These are phyloP conservation scores for Macquaria australasica DNA, from an alignment of 2,113 vertebrate genomes.

Conservation along the genomic window DNA sequence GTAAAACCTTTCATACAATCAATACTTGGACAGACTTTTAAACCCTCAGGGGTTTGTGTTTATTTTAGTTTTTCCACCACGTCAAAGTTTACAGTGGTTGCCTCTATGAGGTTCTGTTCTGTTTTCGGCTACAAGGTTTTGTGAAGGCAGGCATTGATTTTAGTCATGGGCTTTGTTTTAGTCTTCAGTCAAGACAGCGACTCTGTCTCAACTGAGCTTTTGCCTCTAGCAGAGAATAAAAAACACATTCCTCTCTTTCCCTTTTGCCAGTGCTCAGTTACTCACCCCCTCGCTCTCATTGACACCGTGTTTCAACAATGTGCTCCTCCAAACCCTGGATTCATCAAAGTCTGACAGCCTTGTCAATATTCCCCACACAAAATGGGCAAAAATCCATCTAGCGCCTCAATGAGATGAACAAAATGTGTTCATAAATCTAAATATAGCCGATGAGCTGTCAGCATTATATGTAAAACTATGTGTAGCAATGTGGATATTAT, in stretches of 20 bases:
- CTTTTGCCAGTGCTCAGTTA: conserved; percentile 35
- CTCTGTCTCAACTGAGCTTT: conserved; percentile 60
- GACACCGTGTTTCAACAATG: conserved; percentile 46
- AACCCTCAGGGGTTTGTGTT: conserved; percentile 12
- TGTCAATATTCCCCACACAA: conserved; percentile 66
- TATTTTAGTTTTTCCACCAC: conserved; percentile 30
- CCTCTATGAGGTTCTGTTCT: conserved; percentile 30
- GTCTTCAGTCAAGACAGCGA: conserved; percentile 57
- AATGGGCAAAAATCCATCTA: conserved; percentile 45
- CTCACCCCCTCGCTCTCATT: conserved; percentile 26
- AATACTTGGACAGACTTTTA: conserved; percentile 50
- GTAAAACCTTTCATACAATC: conserved; percentile 45
- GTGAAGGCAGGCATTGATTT: conserved; percentile 70
- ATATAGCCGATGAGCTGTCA: conserved; percentile 57
- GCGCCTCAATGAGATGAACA: conserved; percentile 43
- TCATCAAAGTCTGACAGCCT: conserved; percentile 63
- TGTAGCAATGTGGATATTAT: conserved; percentile 42
- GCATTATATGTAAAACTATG: conserved; percentile 60
- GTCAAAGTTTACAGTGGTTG: conserved; percentile 53
- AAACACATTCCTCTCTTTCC: conserved; percentile 51
- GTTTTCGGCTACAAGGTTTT: conserved; percentile 41
- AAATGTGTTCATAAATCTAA: conserved; percentile 70
- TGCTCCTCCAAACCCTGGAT: conserved; percentile 40
- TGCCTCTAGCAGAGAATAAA: conserved; percentile 70
- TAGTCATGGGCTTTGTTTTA: conserved; percentile 65